A percentile compares a stretch with the other conserved stretches of the same genome.
Evolutionary conservation across 2,888 invertebrate genomes (phyloP).

Genomic region (Eupeodes latifasciatus): DNA sequence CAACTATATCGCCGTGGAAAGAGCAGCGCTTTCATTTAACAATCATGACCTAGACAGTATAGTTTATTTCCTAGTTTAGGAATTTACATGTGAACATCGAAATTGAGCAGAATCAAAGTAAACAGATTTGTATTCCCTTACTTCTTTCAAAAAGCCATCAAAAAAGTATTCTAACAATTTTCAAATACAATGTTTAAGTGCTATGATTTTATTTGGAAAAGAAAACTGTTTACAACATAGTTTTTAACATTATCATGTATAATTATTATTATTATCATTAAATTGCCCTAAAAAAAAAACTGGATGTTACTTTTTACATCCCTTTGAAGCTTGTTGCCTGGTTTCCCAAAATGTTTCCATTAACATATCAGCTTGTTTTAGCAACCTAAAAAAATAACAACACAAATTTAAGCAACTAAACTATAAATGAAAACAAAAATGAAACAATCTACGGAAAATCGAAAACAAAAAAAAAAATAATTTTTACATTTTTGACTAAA

Average conservation of each 20-base stretch:
- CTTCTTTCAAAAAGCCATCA: too few species aligned
- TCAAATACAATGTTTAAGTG: slow-evolving; percentile 33
- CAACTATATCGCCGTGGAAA: too few species aligned
- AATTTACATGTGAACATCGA: too few species aligned
- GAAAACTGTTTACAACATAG: slow-evolving; percentile 3
- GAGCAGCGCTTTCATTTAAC: too few species aligned
- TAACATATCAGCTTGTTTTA: slow-evolving; percentile 53
- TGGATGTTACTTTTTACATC: slow-evolving; percentile 25
- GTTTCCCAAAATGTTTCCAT: slow-evolving; percentile 48
- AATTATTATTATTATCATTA: background rate
- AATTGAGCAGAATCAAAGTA: background rate
- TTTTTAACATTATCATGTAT: background rate
- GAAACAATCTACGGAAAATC: slow-evolving; percentile 56
- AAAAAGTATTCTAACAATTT: slow-evolving; percentile 13
- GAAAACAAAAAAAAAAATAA: slow-evolving; percentile 62
- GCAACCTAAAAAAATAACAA: slow-evolving; percentile 65
- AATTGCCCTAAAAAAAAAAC: slow-evolving; percentile 23
- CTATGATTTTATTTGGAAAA: slow-evolving; percentile 59
- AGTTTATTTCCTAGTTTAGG: too few species aligned
- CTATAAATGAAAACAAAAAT: slow-evolving; percentile 43
- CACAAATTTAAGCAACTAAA: slow-evolving; percentile 31
- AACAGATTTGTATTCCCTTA: background rate
- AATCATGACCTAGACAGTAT: too few species aligned
- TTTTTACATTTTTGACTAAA: slow-evolving; percentile 54
- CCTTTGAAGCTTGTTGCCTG: slow-evolving; percentile 42